phyloP scores from a whole-genome alignment of 2,113 vertebrate species.

The Myrmecophaga tridactyla region DNA sequence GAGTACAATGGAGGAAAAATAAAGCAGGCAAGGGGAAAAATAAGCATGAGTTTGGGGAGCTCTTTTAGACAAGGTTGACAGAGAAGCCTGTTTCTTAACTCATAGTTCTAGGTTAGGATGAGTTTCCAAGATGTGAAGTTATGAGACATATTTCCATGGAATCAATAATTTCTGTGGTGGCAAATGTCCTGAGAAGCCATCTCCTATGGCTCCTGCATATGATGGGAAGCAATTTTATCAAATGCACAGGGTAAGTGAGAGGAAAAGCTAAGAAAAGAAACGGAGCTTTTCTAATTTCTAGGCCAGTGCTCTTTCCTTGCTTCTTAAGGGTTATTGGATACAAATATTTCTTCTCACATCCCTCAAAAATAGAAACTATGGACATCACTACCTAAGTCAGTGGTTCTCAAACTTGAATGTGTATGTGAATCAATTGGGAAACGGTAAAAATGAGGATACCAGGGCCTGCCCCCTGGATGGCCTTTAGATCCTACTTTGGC shows the following conservation, averaged over 20 bases:
- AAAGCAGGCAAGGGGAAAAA: background rate
- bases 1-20: background rate
- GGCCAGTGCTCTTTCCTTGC: background rate
- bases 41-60: background rate
- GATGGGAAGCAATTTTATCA: background rate
- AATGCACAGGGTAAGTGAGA: background rate
- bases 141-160: background rate
- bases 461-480: background rate
- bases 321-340: background rate
- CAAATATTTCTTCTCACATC: background rate
- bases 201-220: background rate
- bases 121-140: background rate
- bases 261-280: background rate
- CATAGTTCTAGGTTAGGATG: background rate
- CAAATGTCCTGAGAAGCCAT: background rate
- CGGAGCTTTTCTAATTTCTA: background rate
- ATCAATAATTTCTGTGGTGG: background rate
- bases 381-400: background rate
- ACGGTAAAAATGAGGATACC: background rate
- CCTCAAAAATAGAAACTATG: background rate
- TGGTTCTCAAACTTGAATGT: slow-evolving; percentile 7
- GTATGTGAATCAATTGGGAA: background rate
- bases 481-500: background rate
- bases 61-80: background rate
- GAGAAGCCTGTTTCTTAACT: background rate